phyloP scores from a whole-genome alignment of 2,797 vertebrate species.

The Mergus octosetaceus region DNA sequence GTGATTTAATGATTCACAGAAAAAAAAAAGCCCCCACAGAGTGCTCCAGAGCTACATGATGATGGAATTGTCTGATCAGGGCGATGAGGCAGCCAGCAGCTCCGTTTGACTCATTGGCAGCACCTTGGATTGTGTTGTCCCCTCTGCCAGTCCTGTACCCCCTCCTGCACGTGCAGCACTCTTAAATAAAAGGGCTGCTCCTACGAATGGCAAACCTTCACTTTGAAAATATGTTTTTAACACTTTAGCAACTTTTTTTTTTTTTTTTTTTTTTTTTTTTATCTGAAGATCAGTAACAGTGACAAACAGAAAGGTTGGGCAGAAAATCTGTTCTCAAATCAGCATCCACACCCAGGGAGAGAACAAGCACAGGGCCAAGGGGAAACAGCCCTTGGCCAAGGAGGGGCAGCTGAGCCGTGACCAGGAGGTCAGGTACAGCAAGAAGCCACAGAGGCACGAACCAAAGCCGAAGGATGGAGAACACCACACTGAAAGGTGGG shows the following conservation, averaged over 20 bases:
- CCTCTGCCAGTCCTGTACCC: neutral
- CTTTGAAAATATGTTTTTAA: neutral
- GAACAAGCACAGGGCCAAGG: neutral
- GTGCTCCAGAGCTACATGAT: rapidly evolving
- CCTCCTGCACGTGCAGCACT: neutral
- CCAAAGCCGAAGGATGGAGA: neutral
- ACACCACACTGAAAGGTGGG: neutral
- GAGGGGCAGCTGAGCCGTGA: neutral
- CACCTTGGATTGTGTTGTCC: neutral
- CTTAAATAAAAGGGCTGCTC: neutral
- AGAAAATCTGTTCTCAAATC: neutral
- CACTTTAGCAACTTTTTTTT: neutral
- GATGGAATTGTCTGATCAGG: neutral
- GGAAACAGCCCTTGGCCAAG: neutral
- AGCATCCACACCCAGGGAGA: rapidly evolving
- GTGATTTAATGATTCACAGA: neutral
- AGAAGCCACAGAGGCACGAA: neutral
- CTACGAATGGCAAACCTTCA: neutral
- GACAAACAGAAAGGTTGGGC: neutral
- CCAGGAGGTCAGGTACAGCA: neutral
- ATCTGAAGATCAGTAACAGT: neutral
- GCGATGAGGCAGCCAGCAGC: neutral
- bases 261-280: too few species aligned
- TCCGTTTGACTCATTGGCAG: neutral
- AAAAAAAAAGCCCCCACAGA: neutral